phyloP scores from a whole-genome alignment of 53 echinoderm and acorn worm genomes.

The Hippasteria phrygiana region DNA sequence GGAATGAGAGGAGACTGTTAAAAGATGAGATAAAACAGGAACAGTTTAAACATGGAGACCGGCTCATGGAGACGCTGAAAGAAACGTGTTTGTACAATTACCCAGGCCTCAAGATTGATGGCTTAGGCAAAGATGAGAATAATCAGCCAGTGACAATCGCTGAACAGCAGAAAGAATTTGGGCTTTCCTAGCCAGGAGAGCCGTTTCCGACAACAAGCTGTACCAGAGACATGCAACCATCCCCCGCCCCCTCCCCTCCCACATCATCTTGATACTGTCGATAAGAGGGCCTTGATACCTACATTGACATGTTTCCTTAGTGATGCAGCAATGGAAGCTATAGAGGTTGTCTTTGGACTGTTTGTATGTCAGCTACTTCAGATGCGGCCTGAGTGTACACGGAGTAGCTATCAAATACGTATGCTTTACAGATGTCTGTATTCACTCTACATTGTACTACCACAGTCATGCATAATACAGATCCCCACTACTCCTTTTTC shows the following conservation, averaged over 20 bases:
- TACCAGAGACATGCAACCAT: neutral
- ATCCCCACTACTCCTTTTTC: no score
- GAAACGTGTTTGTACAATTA: constrained; percentile 57
- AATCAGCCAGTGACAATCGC: constrained; percentile 45
- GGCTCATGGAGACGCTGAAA: neutral
- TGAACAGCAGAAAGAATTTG: neutral
- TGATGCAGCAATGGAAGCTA: neutral
- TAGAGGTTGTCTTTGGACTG: neutral
- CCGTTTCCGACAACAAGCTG: neutral
- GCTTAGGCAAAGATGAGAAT: neutral
- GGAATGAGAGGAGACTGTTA: neutral
- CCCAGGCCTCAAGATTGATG: constrained; percentile 42
- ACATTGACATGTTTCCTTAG: neutral
- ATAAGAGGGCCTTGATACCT: neutral
- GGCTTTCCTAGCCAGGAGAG: neutral
- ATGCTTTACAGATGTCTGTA: no score
- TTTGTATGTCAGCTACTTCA: neutral
- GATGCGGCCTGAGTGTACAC: no score
- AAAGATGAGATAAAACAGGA: neutral
- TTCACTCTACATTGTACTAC: no score
- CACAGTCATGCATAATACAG: no score
- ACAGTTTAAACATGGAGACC: neutral
- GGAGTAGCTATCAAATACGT: no score
- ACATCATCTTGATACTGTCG: neutral
- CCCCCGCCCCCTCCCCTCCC: neutral